A percentile compares a stretch with the other conserved stretches of the same genome.
Conservation (phyloP, 2,797 vertebrate genomes). For the Sparus aurata region DNA sequence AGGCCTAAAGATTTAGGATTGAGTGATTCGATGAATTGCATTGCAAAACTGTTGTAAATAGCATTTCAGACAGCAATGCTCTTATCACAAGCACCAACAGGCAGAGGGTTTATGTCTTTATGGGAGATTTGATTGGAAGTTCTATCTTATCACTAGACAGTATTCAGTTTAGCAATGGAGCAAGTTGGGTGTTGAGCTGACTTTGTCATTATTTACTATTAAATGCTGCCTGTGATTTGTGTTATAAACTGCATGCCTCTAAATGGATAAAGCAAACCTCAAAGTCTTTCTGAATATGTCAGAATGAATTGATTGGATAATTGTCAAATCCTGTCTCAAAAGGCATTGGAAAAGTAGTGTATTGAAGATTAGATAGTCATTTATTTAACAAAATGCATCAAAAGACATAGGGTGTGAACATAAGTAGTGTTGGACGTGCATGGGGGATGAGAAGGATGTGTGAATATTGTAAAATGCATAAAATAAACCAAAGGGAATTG, state of each 20-base stretch:
- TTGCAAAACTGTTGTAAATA: background rate
- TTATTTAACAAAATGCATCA: background rate
- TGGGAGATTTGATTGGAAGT: no score
- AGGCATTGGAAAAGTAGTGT: background rate
- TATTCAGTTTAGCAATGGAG: background rate
- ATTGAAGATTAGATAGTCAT: background rate
- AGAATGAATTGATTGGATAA: no score
- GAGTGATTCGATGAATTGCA: background rate
- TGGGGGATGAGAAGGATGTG: background rate
- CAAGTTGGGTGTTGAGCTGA: background rate
- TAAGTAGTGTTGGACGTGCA: background rate
- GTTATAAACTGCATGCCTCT: background rate
- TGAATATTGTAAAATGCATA: background rate
- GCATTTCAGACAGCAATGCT: background rate
- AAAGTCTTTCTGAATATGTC: no score
- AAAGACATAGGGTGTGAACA: background rate
- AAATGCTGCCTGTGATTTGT: background rate
- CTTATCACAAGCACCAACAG: background rate
- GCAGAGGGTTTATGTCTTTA: background rate
- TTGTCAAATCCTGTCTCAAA: background rate
- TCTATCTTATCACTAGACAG: background rate
- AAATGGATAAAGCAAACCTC: no score
- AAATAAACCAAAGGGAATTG: background rate
- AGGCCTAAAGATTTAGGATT: background rate
- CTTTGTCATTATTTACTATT: background rate